Percentiles rank a stretch among this genome's conserved stretches.
These are phyloP conservation scores for Chrysochloris asiatica DNA, from an alignment of 2,113 vertebrate genomes.

Conservation along the genomic window DNA sequence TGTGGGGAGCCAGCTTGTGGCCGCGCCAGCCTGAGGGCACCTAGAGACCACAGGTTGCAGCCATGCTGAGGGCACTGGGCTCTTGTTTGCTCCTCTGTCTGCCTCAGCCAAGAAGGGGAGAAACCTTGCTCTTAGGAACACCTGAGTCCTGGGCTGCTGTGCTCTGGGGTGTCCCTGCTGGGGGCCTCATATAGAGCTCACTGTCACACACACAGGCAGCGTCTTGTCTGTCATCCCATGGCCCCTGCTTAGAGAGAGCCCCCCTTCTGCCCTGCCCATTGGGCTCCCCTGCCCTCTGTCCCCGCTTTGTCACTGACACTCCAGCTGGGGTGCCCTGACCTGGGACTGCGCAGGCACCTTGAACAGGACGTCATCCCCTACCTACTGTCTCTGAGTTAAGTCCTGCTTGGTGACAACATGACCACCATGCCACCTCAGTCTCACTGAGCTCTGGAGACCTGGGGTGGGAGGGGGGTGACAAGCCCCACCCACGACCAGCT, in stretches of 20 bases:
- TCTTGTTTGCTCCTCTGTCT: neutral
- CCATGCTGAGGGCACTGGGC: neutral
- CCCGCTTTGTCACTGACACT: neutral
- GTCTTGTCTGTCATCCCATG: too few relatives aligned
- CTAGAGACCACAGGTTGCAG: neutral
- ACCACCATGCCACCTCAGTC: rapidly evolving
- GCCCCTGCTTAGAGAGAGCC: rapidly evolving
- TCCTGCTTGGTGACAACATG: rapidly evolving
- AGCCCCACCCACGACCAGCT: conserved; percentile 39
- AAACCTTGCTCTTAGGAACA: too few relatives aligned
- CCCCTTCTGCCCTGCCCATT: too few relatives aligned
- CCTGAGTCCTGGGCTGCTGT: neutral
- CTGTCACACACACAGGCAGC: too few relatives aligned
- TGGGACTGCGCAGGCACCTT: neutral
- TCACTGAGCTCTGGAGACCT: rapidly evolving
- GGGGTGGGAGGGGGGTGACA: too few relatives aligned
- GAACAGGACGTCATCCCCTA: neutral
- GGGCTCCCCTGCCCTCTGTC: too few relatives aligned
- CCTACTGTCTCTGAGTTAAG: neutral
- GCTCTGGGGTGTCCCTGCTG: too few relatives aligned
- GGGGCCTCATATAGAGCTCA: too few relatives aligned
- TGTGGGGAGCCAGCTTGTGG: neutral
- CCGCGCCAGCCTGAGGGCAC: neutral
- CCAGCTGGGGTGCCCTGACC: neutral
- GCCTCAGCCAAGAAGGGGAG: neutral